Evolutionary conservation across 2,797 vertebrate genomes (phyloP).

Genomic region (Lutjanus argentimaculatus): DNA sequence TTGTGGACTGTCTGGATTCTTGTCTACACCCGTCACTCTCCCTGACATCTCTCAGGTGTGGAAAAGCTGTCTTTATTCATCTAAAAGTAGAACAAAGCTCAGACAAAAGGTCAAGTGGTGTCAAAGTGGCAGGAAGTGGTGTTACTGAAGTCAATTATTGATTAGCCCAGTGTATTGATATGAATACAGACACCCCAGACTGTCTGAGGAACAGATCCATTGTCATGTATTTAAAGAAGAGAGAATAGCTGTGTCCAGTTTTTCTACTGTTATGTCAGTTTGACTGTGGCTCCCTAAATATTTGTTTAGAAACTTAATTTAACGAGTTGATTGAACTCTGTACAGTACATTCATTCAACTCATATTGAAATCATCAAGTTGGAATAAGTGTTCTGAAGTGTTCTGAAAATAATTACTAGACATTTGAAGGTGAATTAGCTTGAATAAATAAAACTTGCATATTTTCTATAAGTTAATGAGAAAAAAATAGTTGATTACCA

Average conservation of each 20-base stretch:
- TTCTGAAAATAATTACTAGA: too few species aligned
- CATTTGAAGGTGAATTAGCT: too few species aligned
- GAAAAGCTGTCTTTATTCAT: conserved; percentile 44
- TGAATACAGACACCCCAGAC: conserved; percentile 36
- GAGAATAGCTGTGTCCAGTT: not conserved
- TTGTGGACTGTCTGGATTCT: not conserved
- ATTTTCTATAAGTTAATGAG: too few species aligned
- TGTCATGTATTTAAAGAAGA: conserved; percentile 20
- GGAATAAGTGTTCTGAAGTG: too few species aligned
- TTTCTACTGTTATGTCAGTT: not conserved
- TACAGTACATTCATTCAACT: too few species aligned
- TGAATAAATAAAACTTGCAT: too few species aligned
- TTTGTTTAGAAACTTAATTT: not conserved
- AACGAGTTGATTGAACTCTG: too few species aligned
- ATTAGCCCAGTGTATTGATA: conserved; percentile 56
- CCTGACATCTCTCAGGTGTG: not conserved
- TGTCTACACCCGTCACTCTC: not conserved
- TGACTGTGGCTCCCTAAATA: not conserved
- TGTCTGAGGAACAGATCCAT: conserved; percentile 11
- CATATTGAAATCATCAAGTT: too few species aligned
- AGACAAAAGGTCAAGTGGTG: conserved; percentile 74
- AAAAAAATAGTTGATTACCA: too few species aligned
- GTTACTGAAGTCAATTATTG: conserved; percentile 71
- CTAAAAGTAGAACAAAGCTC: conserved; percentile 78
- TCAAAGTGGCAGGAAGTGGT: conserved; percentile 64